These are phyloP conservation scores for Girardinichthys multiradiatus DNA, from an alignment of 2,113 vertebrate genomes.

Conservation along the genomic window DNA sequence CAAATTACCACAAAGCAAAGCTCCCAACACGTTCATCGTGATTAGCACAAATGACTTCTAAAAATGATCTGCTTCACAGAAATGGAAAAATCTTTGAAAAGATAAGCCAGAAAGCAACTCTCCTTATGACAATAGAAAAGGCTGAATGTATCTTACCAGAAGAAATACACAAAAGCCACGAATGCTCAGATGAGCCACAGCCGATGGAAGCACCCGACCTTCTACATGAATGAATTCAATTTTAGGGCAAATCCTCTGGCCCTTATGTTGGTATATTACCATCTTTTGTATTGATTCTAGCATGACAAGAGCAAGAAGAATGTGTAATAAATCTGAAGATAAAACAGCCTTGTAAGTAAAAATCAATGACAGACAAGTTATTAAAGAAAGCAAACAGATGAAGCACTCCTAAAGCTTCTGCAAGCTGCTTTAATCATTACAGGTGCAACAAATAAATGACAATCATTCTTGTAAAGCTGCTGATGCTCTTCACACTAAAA, in stretches of 20 bases:
- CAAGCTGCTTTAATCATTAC: constrained; percentile 37
- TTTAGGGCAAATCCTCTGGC: constrained; percentile 13
- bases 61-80: constrained; percentile 23
- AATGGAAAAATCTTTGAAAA: constrained; percentile 29
- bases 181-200: constrained; percentile 16
- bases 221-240: constrained; percentile 29
- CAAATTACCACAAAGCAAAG: constrained; percentile 21
- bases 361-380: constrained; percentile 30
- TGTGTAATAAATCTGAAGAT: constrained; percentile 6
- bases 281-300: constrained; percentile 30
- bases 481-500: not conserved
- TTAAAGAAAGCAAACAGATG: constrained; percentile 25
- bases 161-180: constrained; percentile 4
- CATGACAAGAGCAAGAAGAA: constrained; percentile 16
- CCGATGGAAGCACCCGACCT: constrained; percentile 7
- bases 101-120: constrained; percentile 9
- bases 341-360: constrained; percentile 32
- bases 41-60: constrained; percentile 40
- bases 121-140: constrained; percentile 15
- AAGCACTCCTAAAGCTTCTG: constrained; percentile 7
- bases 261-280: constrained; percentile 16
- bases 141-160: not conserved
- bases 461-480: constrained; percentile 15
- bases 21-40: constrained; percentile 22
- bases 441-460: constrained; percentile 15